These are phyloP conservation scores for Maconellicoccus hirsutus DNA, from an alignment of 1,140 invertebrate genomes.

Conservation along the genomic window DNA sequence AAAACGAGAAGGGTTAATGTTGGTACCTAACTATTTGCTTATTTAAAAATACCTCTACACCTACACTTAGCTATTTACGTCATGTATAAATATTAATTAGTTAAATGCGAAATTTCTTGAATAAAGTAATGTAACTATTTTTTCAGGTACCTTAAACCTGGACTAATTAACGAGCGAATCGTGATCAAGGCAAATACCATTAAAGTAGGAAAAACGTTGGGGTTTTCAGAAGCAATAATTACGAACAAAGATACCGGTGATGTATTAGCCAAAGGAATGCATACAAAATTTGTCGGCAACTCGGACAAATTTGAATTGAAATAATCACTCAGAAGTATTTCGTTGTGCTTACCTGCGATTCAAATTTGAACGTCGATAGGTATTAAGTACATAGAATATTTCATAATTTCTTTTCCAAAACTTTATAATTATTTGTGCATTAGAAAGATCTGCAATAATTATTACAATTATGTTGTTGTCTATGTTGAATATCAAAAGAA, in stretches of 20 bases:
- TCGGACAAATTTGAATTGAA: background rate
- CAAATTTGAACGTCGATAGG: too few species aligned
- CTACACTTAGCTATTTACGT: background rate
- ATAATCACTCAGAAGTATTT: background rate
- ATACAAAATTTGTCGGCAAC: background rate
- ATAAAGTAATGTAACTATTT: too few species aligned
- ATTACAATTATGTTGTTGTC: too few species aligned
- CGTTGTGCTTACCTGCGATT: background rate
- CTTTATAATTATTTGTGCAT: too few species aligned
- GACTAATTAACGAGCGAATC: background rate
- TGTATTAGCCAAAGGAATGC: constrained; percentile 12
- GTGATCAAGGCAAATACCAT: background rate
- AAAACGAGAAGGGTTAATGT: too few species aligned
- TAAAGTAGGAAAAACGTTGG: constrained; percentile 5
- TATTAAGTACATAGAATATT: too few species aligned
- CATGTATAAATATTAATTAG: background rate
- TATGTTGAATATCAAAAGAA: too few species aligned
- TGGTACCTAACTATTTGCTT: too few species aligned
- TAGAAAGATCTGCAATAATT: too few species aligned
- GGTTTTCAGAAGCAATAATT: constrained; percentile 11
- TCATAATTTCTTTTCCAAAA: too few species aligned
- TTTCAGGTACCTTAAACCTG: constrained; percentile 13
- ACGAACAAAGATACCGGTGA: constrained; percentile 1
- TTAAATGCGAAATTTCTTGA: too few species aligned
- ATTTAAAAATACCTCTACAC: too few species aligned